A percentile compares a stretch with the other conserved stretches of the same genome.
These are phyloP conservation scores for Leptatherina wallacei DNA, from an alignment of 2,797 vertebrate species.

Conservation along the genomic window DNA sequence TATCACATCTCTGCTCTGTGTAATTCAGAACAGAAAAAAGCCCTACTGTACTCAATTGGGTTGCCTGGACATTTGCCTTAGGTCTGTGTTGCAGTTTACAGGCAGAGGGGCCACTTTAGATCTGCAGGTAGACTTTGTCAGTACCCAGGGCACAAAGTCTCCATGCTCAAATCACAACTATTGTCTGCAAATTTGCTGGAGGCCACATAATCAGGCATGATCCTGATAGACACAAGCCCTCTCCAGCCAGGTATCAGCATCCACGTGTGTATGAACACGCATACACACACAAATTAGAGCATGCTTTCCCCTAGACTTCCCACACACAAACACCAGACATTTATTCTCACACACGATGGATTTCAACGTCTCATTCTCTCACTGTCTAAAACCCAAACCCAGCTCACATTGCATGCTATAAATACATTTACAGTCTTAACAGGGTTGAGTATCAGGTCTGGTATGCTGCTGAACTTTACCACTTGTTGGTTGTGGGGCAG, in stretches of 20 bases:
- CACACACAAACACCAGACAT: constrained; percentile 51
- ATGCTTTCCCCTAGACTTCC: constrained; percentile 12
- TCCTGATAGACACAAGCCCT: constrained; percentile 45
- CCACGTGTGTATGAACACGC: constrained; percentile 17
- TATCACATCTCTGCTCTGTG: constrained; percentile 42
- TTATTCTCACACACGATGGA: constrained; percentile 59
- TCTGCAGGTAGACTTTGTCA: constrained; percentile 49
- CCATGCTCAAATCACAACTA: constrained; percentile 31
- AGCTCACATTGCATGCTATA: constrained; percentile 70
- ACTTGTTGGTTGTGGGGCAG: constrained; percentile 59
- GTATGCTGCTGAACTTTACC: constrained; percentile 57
- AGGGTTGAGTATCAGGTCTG: constrained; percentile 54
- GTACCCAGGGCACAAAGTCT: constrained; percentile 31
- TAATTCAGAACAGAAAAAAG: constrained; percentile 43
- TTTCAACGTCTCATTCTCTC: constrained; percentile 56
- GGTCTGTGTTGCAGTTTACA: constrained; percentile 36
- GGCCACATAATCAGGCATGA: constrained; percentile 52
- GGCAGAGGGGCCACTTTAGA: constrained; percentile 31
- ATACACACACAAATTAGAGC: constrained; percentile 6
- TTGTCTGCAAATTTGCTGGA: constrained; percentile 37
- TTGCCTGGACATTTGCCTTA: constrained; percentile 30
- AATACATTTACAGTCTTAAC: constrained; percentile 73
- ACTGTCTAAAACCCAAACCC: constrained; percentile 45
- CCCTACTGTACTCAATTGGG: constrained; percentile 22
- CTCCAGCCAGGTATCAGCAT: constrained; percentile 26